Base-by-base conservation (phyloP, 2,888 invertebrate genomes). In the Argynnis bischoffii region DNA sequence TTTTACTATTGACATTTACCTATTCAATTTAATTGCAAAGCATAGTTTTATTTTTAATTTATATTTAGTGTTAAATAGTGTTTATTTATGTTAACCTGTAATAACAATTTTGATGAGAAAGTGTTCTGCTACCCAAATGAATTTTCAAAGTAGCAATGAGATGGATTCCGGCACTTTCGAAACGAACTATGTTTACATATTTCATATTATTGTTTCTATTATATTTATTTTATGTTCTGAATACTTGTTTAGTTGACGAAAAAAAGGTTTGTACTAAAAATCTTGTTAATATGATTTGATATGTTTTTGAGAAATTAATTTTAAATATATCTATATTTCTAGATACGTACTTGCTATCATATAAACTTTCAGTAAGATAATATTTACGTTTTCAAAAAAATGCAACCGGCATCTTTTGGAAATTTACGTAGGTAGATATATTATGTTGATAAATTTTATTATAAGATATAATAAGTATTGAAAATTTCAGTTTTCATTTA, bases 191-290 rank as follows among this genome's bases (percentile, higher is more conserved):
- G 74, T 88, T 88, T 86, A 84, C 87, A 75, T 91, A 87, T 87
- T 87, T 89, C 80, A 83, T 81, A 84, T 82, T 88, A 78, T 83
- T 92, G 70, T 88, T 88, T 87, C 81, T 91, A 82, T 85, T 92
- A 78, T 91, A 90, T 86, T 87, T 90, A 87, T 87, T 91, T 70
- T 91, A 89, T 87, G 82, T 81, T 79, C 82, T 89, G 83, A 86
- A 86, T 86, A 84, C 82, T 74, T 89, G 85, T 86, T 86, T 88
- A 90, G 86, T 89, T 90, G 88, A 91, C 88, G 84, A 87, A 83
- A 85, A 79, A 74, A 83, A 86, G 86, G 90, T 90, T 55, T 66
- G 77, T 70, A 63, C 21, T n/a, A 50, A 54, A 21, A 16, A 47
- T 8, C 47, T 55, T 18, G 35, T 64, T 56, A 56, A 60, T 18